Base-by-base conservation (phyloP, 2,888 invertebrate genomes). In the Coelopa pilipes region DNA sequence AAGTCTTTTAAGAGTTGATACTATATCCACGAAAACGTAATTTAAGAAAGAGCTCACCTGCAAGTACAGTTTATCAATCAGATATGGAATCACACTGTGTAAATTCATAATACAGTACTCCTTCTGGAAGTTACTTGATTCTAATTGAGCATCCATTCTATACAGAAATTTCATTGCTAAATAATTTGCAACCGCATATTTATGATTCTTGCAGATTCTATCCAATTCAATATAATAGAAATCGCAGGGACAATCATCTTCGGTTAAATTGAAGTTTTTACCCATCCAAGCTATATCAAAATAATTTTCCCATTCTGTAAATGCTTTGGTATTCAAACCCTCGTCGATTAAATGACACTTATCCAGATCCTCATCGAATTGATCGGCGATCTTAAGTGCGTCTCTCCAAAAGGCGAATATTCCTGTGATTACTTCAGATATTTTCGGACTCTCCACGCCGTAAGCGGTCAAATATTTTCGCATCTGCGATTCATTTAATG, bases 101-200 rank as follows among this genome's bases (percentile, higher is more conserved):
- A 83, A 45, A n/a, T n/a, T 70, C 17, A 78, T 63, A 11, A 77
- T 69, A 21, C 84, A 85, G 65, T 78, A 72, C 12, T 85, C 85
- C 12, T 79, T 80, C 55, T 85, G 83, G 15, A 78, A 81, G 46
- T 79, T 80, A 0, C 57, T 50, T 0, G 76, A 78, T 59, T 81
- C 76, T 2, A 86, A 70, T 1, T 81, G 78, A 24, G 81, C 77
- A 62, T 87, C 85, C 83, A 86, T 79, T 1, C 71, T 68, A 67
- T 81, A 82, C 3, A 86, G 76, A 13, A 86, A 78, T 72, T 81
- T 81, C 76, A 86, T 74, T n/a, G 87, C 81, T 70, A 86, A 76
- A 70, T 86, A 86, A 74, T 87, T 86, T 13, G 87, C 87, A 11
- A 81, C 83, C 0, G 84, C 83, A 24, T 78, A 72, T n/a, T 80